Base-by-base conservation (phyloP, 2,113 vertebrate genomes). In the Actenoides hombroni region DNA sequence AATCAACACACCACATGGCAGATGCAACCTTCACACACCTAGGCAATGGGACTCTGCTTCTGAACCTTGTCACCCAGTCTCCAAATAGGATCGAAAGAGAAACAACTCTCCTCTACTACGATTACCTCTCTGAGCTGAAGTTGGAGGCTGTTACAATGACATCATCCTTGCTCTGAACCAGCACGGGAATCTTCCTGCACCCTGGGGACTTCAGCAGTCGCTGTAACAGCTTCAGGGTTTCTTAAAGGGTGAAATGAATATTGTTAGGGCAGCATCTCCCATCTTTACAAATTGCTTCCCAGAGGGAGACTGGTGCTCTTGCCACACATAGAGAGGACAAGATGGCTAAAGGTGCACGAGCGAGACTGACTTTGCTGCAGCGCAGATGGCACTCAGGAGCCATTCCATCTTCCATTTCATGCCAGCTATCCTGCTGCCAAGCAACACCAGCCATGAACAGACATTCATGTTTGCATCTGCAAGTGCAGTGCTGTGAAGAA, bases 101-200 rank as follows among this genome's bases (percentile, higher is more conserved):
- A 92, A 92, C 4, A 2, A 57, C 79, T 91, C 71, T 92, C 89
- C 76, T 96, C 92, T 84, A 29, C 65, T 76, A 39, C 90, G 51
- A 2, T 96, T 97, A 99, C 99, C 99, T 99, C 98, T 99, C 99
- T 5, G 99, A 99, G 95, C 99, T 99, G 98, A 99, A 99, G 98
- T 99, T 99, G 94, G 99, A 99, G 67, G 99, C 99, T 0, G 99
- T 99, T 76, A 99, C 99, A 51, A 99, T 99, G 96, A 99, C 99
- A 81, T 99, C 99, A 21, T 99, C 99, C 97, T 99, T 99, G 98
- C 98, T 99, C 97, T 99, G 99, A 29, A 99, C 99, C 95, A 99
- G 97, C 65, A 99, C 99, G 1, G 99, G 99, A 96, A 99, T 99
- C 98, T 99, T 99, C 96, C 99, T 98, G 95, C 99, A 99, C 91